A percentile compares a stretch with the other conserved stretches of the same genome.
phyloP scores from a whole-genome alignment of 2,888 invertebrate genomes.

The Cerceris rybyensis region DNA sequence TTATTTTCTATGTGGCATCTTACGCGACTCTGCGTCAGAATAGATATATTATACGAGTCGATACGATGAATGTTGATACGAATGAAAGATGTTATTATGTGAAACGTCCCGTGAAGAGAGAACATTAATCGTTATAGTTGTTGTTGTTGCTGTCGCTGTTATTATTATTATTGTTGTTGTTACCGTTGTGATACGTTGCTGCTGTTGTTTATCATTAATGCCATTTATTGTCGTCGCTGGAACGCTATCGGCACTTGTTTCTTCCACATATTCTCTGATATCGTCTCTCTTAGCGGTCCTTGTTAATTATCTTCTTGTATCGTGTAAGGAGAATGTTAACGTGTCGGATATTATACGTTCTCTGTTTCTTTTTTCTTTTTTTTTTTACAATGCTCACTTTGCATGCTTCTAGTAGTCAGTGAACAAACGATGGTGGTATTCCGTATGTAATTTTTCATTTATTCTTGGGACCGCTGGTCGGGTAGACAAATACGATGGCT shows the following conservation, averaged over 20 bases:
- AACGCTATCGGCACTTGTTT: constrained; percentile 40
- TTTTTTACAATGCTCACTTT: constrained; percentile 19
- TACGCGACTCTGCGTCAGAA: background rate
- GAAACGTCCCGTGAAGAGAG: constrained; percentile 47
- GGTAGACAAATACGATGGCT: constrained; percentile 97
- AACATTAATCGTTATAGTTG: constrained; percentile 66
- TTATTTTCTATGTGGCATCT: constrained; percentile 8
- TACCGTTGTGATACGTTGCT: constrained; percentile 40
- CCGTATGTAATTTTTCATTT: constrained; percentile 62
- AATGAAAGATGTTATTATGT: constrained; percentile 48
- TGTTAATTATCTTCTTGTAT: constrained; percentile 22
- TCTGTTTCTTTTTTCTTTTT: background rate
- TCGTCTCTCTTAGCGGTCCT: constrained; percentile 30
- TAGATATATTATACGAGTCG: constrained; percentile 22
- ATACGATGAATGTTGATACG: constrained; percentile 46
- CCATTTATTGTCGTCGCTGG: constrained; percentile 60
- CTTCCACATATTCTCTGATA: constrained; percentile 43
- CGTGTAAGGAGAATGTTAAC: constrained; percentile 44
- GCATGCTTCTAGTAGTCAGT: constrained; percentile 41
- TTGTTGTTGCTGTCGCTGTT: constrained; percentile 69
- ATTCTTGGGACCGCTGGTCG: constrained; percentile 85
- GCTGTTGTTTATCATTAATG: constrained; percentile 52
- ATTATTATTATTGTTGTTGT: constrained; percentile 61
- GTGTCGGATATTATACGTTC: constrained; percentile 40
- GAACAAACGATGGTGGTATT: constrained; percentile 23